Evolutionary conservation across 2,888 invertebrate genomes (phyloP).

Genomic region (Agrotis exclamationis): DNA sequence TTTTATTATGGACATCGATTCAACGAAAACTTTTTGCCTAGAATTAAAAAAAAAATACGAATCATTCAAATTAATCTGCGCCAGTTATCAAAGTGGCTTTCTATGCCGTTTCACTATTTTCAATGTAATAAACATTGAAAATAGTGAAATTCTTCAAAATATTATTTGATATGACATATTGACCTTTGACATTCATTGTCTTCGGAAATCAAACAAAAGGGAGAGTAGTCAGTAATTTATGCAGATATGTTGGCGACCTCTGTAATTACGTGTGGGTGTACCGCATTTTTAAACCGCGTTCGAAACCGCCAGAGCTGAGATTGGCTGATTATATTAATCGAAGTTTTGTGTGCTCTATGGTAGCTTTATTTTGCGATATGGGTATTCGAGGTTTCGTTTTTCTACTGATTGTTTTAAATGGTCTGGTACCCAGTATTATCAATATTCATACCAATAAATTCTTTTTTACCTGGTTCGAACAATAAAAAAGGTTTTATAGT

Average conservation of each 20-base stretch:
- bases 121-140: too few species aligned
- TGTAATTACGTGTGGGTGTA: constrained; percentile 58
- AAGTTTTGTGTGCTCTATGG: constrained; percentile 15
- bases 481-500: not conserved
- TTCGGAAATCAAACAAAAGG: constrained; percentile 68
- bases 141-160: not conserved
- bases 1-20: too few species aligned
- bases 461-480: too few species aligned
- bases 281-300: constrained; percentile 46
- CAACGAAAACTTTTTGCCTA: not conserved
- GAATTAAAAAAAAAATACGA: not conserved
- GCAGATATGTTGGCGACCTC: constrained; percentile 64
- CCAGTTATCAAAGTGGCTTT: not conserved
- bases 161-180: constrained; percentile 28
- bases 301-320: constrained; percentile 5
- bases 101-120: not conserved
- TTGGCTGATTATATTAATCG: constrained; percentile 24
- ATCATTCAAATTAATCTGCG: not conserved
- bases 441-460: too few species aligned
- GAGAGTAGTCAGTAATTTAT: constrained; percentile 66
- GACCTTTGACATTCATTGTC: constrained; percentile 45
- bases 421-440: not conserved
- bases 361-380: not conserved
- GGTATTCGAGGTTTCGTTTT: not conserved
- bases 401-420: not conserved